Base-by-base conservation (phyloP, 2,797 vertebrate species). In the Ctenopoma multispine region DNA sequence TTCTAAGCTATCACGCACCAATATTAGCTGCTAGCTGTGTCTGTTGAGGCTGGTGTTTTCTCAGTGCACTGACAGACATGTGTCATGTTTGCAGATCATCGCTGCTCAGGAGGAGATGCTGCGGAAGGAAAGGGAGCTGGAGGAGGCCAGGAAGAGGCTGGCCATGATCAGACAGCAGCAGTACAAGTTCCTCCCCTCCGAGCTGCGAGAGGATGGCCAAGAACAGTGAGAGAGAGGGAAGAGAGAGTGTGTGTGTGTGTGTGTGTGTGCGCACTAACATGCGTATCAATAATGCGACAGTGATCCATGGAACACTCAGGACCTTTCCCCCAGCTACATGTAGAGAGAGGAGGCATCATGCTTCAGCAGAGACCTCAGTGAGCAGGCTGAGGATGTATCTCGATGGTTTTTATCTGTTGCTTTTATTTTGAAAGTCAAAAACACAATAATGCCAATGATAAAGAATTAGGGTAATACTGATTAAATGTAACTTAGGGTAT, bases 31-130 rank as follows among this genome's bases (percentile, higher is more conserved):
- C 36, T 12, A 36, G 36, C 11, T 36, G 36, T 36, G 34, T 8
- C 6, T 36, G 21, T 20, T 47, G 21, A 27, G 55, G 15, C 17
- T 23, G 29, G 13, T n/a, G 7, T 70, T 49, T 63, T 23, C 21
- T 63, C 36, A 1, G 21, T 23, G 3, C 17, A 4, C 48, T 71
- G 51, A 72, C 23, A 7, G 17, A 15, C 14, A 31, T 23, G 40
- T n/a, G n/a, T 63, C 46, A 20, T 34, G 5, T 31, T 81, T 77
- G 17, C 93, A 99, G 98, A 99, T 99, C 89, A 98, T 99, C 0
- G 97, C 97, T 0, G 97, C 98, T 51, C 98, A 99, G 87, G 98
- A 99, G 84, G 98, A 99, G 90, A 99, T 99, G 98, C 93, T 99
- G 73, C 93, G 97, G 84, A 99, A 99, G 83, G 98, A 99, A 69